phyloP scores from a whole-genome alignment of 2,888 invertebrate species.

The Tinea trinotella region DNA sequence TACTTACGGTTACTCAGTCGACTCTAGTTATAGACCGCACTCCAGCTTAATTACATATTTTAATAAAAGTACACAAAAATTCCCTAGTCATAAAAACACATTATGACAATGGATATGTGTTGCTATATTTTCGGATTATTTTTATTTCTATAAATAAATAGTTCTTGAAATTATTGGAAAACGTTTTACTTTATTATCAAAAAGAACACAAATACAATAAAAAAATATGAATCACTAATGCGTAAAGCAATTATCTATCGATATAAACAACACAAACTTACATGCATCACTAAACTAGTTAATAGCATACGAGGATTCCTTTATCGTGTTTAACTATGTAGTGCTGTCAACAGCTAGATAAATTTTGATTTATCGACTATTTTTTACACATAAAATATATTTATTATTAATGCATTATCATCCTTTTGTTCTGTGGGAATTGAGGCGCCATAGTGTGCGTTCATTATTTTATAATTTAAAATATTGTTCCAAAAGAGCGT shows the following conservation, averaged over 20 bases:
- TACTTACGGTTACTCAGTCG: too few species aligned
- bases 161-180: too few species aligned
- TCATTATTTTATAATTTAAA: not conserved
- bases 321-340: conserved; percentile 4
- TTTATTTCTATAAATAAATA: too few species aligned
- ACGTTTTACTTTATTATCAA: not conserved
- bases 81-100: too few species aligned
- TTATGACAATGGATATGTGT: too few species aligned
- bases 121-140: too few species aligned
- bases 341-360: conserved; percentile 1
- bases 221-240: not conserved
- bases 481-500: too few species aligned
- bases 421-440: not conserved
- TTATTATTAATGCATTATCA: not conserved
- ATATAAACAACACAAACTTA: not conserved
- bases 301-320: not conserved
- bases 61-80: too few species aligned
- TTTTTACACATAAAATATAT: not conserved
- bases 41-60: too few species aligned
- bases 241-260: too few species aligned
- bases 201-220: not conserved
- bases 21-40: too few species aligned
- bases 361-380: conserved; percentile 1
- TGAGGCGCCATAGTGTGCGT: not conserved
- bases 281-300: not conserved